Conservation (phyloP, 1,140 invertebrate species). For the Hirudo medicinalis region DNA sequence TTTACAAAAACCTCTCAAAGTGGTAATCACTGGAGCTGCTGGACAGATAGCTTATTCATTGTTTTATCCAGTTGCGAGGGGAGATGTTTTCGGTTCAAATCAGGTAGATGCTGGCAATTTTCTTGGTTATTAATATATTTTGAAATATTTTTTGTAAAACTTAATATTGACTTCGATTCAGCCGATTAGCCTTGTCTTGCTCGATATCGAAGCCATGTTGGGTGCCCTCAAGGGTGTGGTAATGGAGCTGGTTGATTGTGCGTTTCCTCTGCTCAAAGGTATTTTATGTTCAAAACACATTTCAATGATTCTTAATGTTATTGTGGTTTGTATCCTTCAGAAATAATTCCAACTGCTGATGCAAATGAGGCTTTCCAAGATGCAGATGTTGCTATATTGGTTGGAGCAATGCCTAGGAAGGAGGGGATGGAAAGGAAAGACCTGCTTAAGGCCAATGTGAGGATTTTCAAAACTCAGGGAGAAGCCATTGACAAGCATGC, state of each 20-base stretch:
- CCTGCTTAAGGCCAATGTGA: constrained; percentile 84
- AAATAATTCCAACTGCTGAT: constrained; percentile 72
- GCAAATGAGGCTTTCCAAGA: constrained; percentile 81
- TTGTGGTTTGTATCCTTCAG: constrained; percentile 34
- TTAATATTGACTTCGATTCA: constrained; percentile 27
- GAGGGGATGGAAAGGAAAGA: constrained; percentile 99
- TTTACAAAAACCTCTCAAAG: constrained; percentile 38
- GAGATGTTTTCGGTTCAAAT: constrained; percentile 84
- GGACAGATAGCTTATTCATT: constrained; percentile 98
- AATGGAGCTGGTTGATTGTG: constrained; percentile 92
- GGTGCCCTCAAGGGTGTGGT: constrained; percentile 85
- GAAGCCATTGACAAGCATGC: constrained; percentile 81
- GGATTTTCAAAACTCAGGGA: constrained; percentile 90
- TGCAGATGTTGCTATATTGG: constrained; percentile 91
- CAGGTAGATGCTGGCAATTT: constrained; percentile 44
- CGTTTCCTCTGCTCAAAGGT: constrained; percentile 70
- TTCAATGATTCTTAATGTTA: background rate
- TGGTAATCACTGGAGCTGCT: constrained; percentile 84
- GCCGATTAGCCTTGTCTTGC: constrained; percentile 70
- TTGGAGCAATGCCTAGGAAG: constrained; percentile 93
- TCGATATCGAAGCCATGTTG: constrained; percentile 86
- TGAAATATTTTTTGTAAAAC: background rate
- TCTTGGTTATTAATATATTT: background rate
- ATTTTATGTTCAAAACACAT: constrained; percentile 2
- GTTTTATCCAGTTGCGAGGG: constrained; percentile 80